phyloP scores from a whole-genome alignment of 2,797 vertebrate species.

The Salmo trutta region DNA sequence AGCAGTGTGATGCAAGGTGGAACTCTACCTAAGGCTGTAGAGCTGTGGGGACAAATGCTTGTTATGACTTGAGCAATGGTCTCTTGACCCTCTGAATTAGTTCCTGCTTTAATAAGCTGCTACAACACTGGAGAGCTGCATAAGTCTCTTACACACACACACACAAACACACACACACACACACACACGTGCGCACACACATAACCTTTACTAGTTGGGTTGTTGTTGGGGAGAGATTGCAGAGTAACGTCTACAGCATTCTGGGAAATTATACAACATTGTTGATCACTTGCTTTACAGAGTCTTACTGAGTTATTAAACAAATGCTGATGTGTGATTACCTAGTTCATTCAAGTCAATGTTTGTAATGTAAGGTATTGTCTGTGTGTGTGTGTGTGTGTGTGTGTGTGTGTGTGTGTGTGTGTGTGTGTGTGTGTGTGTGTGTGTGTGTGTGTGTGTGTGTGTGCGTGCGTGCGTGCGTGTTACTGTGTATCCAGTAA shows the following conservation, averaged over 20 bases:
- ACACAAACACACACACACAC: constrained; percentile 15
- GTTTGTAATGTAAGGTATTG: too few relatives aligned
- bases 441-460: too few relatives aligned
- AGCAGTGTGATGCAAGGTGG: too few relatives aligned
- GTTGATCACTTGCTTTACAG: background rate
- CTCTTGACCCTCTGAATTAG: constrained; percentile 78
- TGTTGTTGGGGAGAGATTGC: constrained; percentile 22
- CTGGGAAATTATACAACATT: constrained; percentile 11
- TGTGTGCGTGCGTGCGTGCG: background rate
- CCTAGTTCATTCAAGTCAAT: too few relatives aligned
- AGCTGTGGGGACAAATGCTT: constrained; percentile 66
- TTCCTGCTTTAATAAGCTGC: constrained; percentile 71
- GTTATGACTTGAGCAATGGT: constrained; percentile 72
- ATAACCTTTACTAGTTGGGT: constrained; percentile 19
- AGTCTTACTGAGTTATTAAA: too few relatives aligned
- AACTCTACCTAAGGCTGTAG: constrained; percentile 22
- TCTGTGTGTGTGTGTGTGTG: too few relatives aligned
- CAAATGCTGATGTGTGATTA: too few relatives aligned
- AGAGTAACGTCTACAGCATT: background rate
- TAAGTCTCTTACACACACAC: constrained; percentile 67
- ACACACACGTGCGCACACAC: constrained; percentile 28
- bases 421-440: too few relatives aligned
- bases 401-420: too few relatives aligned
- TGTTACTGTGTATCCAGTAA: constrained; percentile 1
- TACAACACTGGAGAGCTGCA: constrained; percentile 67